Conservation (phyloP, 35 echinoderm and acorn worm genomes). For the Chiridota heheva region DNA sequence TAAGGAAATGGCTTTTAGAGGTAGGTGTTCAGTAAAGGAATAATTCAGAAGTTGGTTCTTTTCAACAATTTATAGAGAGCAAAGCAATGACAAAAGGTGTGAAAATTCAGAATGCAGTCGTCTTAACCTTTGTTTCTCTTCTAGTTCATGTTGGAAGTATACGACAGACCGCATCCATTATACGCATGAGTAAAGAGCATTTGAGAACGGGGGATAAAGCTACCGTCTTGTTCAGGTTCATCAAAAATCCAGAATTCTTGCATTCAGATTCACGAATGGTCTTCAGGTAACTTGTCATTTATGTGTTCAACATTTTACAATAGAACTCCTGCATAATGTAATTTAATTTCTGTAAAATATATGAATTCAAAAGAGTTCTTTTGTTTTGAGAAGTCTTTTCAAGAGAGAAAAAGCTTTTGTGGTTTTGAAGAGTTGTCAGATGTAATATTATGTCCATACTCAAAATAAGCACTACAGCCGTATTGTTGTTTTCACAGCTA, state of each 20-base stretch:
- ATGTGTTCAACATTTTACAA: not conserved
- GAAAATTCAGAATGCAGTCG: conserved; percentile 1
- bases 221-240: conserved; percentile 88
- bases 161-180: conserved; percentile 97
- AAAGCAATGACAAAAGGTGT: not conserved
- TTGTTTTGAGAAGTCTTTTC: not conserved
- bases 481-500: no score
- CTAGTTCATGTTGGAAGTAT: conserved; percentile 96
- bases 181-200: conserved; percentile 83
- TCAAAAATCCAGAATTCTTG: conserved; percentile 96
- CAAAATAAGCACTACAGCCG: no score
- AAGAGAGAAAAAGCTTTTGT: no score
- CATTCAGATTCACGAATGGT: conserved; percentile 88
- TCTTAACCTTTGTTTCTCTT: not conserved
- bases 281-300: conserved; percentile 69
- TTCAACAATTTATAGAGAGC: no score
- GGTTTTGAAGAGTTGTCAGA: no score
- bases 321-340: not conserved
- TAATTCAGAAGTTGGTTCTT: no score
- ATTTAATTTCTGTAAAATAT: not conserved
- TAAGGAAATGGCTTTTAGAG: no score
- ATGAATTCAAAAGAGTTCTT: not conserved
- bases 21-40: no score
- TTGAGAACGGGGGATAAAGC: conserved; percentile 94
- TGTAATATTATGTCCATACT: no score